phyloP scores from a whole-genome alignment of 2,888 invertebrate genomes.

The Plebejus melissa region DNA sequence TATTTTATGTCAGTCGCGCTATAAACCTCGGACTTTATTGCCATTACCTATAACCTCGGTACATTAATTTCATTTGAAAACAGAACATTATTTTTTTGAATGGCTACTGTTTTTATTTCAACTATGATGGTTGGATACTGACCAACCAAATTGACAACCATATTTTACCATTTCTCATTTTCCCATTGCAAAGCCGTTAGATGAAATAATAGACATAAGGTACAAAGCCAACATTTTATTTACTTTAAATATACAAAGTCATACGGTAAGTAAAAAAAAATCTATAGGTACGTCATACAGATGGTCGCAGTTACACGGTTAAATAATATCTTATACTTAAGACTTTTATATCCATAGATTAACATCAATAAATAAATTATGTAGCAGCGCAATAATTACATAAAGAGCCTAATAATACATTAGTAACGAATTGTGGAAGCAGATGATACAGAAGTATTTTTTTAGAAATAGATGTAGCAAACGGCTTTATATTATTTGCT shows the following conservation, averaged over 20 bases:
- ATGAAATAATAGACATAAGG: conserved; percentile 31
- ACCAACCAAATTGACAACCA: neutral
- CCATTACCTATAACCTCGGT: neutral
- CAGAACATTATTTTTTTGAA: neutral
- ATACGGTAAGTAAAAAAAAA: conserved; percentile 27
- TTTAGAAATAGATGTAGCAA: neutral
- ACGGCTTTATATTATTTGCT: neutral
- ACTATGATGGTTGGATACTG: neutral
- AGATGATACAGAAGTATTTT: neutral
- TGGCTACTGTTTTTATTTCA: too few species aligned
- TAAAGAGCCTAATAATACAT: conserved; percentile 26
- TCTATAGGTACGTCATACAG: conserved; percentile 22
- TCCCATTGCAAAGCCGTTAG: neutral
- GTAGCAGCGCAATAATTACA: conserved; percentile 59
- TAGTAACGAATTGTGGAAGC: conserved; percentile 30
- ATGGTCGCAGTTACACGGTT: conserved; percentile 18
- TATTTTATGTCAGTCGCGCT: neutral
- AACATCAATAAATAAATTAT: conserved; percentile 70
- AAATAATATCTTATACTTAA: conserved; percentile 38
- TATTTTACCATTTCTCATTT: neutral
- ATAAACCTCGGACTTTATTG: neutral
- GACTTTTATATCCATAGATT: conserved; percentile 57
- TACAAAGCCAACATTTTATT: conserved; percentile 41
- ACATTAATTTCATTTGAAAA: neutral
- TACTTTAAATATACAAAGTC: conserved; percentile 32